A percentile compares a stretch with the other conserved stretches of the same genome.
These are phyloP conservation scores for Muscicapa striata DNA, from an alignment of 2,797 vertebrate genomes.

Conservation along the genomic window DNA sequence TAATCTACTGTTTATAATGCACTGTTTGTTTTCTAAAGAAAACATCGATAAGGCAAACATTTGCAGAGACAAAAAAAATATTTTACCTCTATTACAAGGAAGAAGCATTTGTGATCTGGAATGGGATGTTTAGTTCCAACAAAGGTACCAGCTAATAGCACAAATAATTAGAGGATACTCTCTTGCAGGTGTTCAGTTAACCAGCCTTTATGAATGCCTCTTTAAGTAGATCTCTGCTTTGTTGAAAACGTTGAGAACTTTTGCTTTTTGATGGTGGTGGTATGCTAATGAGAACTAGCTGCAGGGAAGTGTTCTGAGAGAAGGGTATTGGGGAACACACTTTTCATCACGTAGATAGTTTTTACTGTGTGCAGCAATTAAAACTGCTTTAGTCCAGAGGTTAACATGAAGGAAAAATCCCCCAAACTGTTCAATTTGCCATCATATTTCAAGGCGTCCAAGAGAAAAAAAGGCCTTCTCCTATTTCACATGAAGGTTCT, in stretches of 20 bases:
- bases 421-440: background rate
- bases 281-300: background rate
- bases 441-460: background rate
- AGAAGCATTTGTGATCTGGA: background rate
- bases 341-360: background rate
- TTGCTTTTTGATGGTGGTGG: background rate
- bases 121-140: background rate
- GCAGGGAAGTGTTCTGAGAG: background rate
- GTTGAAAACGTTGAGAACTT: background rate
- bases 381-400: background rate
- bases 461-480: background rate
- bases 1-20: background rate
- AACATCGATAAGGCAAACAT: background rate
- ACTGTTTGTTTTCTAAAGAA: background rate
- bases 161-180: background rate
- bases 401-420: background rate
- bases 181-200: background rate
- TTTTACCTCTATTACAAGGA: background rate
- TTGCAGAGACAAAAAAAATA: background rate
- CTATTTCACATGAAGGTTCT: background rate
- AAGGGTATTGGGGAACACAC: background rate
- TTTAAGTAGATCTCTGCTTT: background rate
- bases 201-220: background rate
- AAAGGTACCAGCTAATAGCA: background rate
- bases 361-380: background rate